Evolutionary conservation across 2,797 vertebrate species (phyloP), one percentile per base, ranked within the genome.

Genomic region (Tachyglossus aculeatus): DNA sequence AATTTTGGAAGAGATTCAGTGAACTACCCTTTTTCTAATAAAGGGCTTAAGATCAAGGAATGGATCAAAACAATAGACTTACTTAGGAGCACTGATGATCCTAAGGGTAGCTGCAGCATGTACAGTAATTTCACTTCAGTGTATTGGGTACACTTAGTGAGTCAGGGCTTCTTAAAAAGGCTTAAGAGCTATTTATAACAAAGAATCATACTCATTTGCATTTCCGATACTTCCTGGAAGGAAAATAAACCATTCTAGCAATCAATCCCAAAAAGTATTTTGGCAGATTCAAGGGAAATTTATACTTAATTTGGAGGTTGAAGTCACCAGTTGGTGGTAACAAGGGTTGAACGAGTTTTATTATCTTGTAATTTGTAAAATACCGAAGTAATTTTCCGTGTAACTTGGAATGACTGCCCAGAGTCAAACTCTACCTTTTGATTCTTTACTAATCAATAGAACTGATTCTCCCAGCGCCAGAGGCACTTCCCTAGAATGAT

Each of bases 391-490:
- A 12, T 38, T 44, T 39, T 31, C 47, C 36, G 38, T 32, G 14
- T 5, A 43, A 53, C 39, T 36, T 67, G 70, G 43, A 38, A 34
- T 22, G 50, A 51, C 51, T 10, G 6, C 16, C 47, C 6, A 25
- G 29, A 24, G 18, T 27, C 44, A 73, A 55, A 63, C 24, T 22
- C 9, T 34, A n/a, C 24, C 12, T 48, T 22, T 14, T 57, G 38
- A 21, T 65, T 44, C 34, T 43, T 65, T 67, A 66, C 67, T 57
- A 53, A 61, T 22, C 9, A 29, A 50, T 6, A n/a, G n/a, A n/a
- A n/a, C n/a, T n/a, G n/a, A n/a, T n/a, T n/a, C 39, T 2, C 19
- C 24, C 38, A 25, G 47, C 64, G 40, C 16, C 34, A 56, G 47
- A 40, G 27, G n/a, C n/a, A 5, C 22, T 24, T 14, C 38, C 64